Base-by-base conservation (phyloP, 2,113 vertebrate species). In the Microcebus griseorufus region DNA sequence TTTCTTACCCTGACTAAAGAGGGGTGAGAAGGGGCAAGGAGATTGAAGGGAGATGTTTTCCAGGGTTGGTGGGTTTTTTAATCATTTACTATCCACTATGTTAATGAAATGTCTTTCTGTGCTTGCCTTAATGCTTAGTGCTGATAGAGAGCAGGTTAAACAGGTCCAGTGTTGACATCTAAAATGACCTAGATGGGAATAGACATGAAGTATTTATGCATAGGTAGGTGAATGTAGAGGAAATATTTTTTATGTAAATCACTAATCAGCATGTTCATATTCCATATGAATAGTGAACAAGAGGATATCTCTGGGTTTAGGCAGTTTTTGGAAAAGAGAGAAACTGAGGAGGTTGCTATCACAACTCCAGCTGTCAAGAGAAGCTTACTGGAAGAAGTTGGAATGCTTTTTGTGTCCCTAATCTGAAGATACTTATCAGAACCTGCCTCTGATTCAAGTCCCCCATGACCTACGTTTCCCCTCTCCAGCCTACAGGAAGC, bases 131-230 rank as follows among this genome's bases (percentile, higher is more conserved):
- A 48, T 89, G 84, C 25, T 83, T 67, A 76, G 22, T 60, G 25
- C 78, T 55, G 53, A 78, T 82, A 92, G 37, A 92, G n/a, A 84
- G 16, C 95, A 39, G 88, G 88, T 81, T 84, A 76, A 88, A 88
- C 88, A 80, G 81, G 85, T 90, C 76, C 27, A 39, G 29, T 27
- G 55, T 75, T 88, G 75, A 82, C 27, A 53, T 73, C 29, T 75
- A 67, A 53, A 85, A 72, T 27, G 29, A 89, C 67, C 78, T 42
- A 18, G 29, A n/a, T 78, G 55, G 87, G 32, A 93, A 53, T 20
- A 65, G 32, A 67, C 25, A 45, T 79, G 83, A 53, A 80, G 76
- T 45, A 73, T 12, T n/a, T 11, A 60, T 0, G 6, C 20, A 45
- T 23, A 17, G 53, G n/a, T 14, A 32, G 55, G 39, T 58, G 23